Percentiles rank a stretch among this genome's conserved stretches.
phyloP scores from a whole-genome alignment of 1,140 invertebrate genomes.

The Mesaphorura yosii region DNA sequence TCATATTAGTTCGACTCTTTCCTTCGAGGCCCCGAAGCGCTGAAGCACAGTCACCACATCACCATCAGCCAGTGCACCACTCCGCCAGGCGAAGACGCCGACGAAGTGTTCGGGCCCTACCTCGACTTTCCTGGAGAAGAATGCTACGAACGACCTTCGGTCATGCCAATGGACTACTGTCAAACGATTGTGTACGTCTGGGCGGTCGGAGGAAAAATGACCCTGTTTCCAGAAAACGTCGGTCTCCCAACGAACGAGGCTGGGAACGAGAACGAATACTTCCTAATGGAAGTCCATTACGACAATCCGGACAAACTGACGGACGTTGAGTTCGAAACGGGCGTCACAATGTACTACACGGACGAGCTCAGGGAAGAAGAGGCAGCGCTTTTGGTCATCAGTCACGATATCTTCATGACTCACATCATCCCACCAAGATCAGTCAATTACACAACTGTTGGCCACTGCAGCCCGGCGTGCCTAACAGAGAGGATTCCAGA shows the following conservation, averaged over 20 bases:
- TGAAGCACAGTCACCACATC: conserved; percentile 10
- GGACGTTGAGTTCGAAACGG: conserved; percentile 51
- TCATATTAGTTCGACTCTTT: background rate
- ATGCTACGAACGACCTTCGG: background rate
- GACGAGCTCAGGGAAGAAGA: conserved; percentile 30
- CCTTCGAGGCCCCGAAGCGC: background rate
- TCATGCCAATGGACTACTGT: background rate
- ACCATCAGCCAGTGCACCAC: background rate
- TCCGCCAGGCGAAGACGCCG: background rate
- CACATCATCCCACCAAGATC: conserved; percentile 9
- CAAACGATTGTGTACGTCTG: conserved; percentile 4
- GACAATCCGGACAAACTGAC: conserved; percentile 45
- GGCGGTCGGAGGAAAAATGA: conserved; percentile 7
- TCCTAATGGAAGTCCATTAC: conserved; percentile 62
- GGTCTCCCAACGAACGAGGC: conserved; percentile 65
- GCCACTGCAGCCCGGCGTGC: conserved; percentile 56
- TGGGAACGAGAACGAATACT: conserved; percentile 45
- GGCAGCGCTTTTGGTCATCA: background rate
- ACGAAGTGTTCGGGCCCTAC: background rate
- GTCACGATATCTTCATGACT: background rate
- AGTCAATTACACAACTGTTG: conserved; percentile 36
- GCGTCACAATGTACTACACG: conserved; percentile 53
- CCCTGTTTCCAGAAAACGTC: conserved; percentile 59
- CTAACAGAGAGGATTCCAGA: conserved; percentile 53
- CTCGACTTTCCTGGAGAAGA: background rate